A percentile compares a stretch with the other conserved stretches of the same genome.
phyloP scores from a whole-genome alignment of 2,888 invertebrate species.

The Acanthosepion esculentum region DNA sequence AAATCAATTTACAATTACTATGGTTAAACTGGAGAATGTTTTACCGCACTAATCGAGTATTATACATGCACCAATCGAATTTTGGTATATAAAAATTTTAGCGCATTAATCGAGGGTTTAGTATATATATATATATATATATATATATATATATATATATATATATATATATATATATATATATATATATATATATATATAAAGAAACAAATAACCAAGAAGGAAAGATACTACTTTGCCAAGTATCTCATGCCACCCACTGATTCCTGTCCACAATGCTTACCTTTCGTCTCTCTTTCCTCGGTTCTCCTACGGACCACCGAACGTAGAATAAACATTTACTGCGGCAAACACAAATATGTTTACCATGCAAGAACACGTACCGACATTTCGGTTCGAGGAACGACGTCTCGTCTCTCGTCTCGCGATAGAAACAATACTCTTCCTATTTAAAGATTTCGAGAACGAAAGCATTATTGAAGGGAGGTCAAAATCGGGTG shows the following conservation, averaged over 20 bases:
- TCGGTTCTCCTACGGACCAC: not conserved
- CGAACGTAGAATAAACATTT: not conserved
- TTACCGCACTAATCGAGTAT: no score
- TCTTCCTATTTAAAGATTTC: not conserved
- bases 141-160: slow-evolving; percentile 44
- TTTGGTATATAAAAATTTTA: not conserved
- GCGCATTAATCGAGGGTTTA: not conserved
- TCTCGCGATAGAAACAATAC: not conserved
- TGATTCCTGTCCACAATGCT: not conserved
- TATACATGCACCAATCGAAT: not conserved
- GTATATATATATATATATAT: slow-evolving; percentile 42
- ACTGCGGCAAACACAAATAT: not conserved
- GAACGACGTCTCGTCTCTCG: not conserved
- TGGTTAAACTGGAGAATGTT: no score
- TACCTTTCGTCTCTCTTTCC: not conserved
- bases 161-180: slow-evolving; percentile 44
- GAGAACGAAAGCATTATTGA: not conserved
- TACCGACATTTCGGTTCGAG: not conserved
- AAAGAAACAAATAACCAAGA: no score
- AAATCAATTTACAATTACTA: no score
- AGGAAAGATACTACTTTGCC: no score
- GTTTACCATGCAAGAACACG: slow-evolving; percentile 22
- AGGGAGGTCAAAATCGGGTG: not conserved
- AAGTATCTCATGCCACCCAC: no score
- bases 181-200: slow-evolving; percentile 44